phyloP scores from a whole-genome alignment of 2,888 invertebrate genomes.

The Scrobipalpa atriplicella region DNA sequence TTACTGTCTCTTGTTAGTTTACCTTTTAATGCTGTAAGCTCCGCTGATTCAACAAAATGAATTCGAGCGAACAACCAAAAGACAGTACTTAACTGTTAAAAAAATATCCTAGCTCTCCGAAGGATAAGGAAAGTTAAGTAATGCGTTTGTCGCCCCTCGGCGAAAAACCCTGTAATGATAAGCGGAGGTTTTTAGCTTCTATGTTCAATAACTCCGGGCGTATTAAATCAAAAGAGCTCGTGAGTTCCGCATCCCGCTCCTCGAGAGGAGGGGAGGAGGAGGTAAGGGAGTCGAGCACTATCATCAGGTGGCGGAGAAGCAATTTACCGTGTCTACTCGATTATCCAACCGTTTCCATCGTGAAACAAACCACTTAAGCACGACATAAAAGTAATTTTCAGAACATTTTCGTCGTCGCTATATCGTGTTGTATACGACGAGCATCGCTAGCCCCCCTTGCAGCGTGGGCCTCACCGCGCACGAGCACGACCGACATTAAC shows the following conservation, averaged over 20 bases:
- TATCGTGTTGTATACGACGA: conserved; percentile 32
- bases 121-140: neutral
- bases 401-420: conserved; percentile 33
- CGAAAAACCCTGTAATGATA: conserved; percentile 4
- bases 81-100: neutral
- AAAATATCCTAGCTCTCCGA: neutral
- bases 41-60: neutral
- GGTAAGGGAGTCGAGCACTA: conserved; percentile 39
- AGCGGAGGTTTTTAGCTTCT: conserved; percentile 11
- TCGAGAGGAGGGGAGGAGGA: conserved; percentile 32
- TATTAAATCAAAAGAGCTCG: conserved; percentile 9
- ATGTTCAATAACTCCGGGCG: conserved; percentile 4
- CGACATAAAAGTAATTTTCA: conserved; percentile 45
- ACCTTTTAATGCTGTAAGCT: neutral
- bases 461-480: conserved; percentile 35
- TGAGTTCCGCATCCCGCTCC: neutral
- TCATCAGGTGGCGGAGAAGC: conserved; percentile 48
- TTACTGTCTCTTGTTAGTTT: conserved; percentile 3
- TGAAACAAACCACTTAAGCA: conserved; percentile 47
- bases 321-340: conserved; percentile 49
- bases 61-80: neutral
- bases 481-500: conserved; percentile 50
- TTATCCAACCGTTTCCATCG: conserved; percentile 42
- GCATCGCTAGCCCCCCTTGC: conserved; percentile 35
- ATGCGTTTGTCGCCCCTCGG: conserved; percentile 19